phyloP scores from a whole-genome alignment of 2,113 vertebrate species.

The Aplodontia rufa region DNA sequence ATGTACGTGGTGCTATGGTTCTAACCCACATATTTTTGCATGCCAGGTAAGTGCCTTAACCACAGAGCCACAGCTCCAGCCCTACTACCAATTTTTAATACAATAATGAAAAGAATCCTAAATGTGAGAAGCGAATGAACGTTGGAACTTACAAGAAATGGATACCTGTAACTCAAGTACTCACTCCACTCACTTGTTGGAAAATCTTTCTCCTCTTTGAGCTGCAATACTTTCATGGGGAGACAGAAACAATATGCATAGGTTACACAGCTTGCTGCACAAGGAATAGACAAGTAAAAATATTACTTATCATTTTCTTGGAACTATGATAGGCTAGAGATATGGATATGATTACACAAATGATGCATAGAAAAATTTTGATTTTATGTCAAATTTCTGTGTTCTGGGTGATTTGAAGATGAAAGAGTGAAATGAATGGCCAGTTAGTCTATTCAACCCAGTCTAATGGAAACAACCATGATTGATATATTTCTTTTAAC shows the following conservation, averaged over 20 bases:
- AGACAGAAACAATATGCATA: not conserved
- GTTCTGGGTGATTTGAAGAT: not conserved
- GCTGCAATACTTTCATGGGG: not conserved
- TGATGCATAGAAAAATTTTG: not conserved
- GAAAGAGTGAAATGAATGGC: not conserved
- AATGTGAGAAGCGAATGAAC: not conserved
- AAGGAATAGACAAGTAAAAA: not conserved
- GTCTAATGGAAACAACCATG: not conserved
- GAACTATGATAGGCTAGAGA: not conserved
- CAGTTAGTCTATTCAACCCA: not conserved
- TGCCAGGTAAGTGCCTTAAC: no score
- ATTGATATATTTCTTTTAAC: not conserved
- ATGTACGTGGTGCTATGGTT: no score
- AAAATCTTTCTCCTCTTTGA: not conserved
- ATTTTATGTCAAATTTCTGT: not conserved
- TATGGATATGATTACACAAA: not conserved
- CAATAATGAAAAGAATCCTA: not conserved
- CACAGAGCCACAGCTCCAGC: no score
- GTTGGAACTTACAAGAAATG: not conserved
- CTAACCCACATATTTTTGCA: no score
- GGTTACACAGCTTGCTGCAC: not conserved
- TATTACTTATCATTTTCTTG: not conserved
- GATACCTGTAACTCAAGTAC: not conserved
- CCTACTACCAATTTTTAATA: not conserved
- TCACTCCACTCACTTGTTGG: not conserved